Conservation (phyloP, 1,140 invertebrate species). For the Hycleus cichorii region DNA sequence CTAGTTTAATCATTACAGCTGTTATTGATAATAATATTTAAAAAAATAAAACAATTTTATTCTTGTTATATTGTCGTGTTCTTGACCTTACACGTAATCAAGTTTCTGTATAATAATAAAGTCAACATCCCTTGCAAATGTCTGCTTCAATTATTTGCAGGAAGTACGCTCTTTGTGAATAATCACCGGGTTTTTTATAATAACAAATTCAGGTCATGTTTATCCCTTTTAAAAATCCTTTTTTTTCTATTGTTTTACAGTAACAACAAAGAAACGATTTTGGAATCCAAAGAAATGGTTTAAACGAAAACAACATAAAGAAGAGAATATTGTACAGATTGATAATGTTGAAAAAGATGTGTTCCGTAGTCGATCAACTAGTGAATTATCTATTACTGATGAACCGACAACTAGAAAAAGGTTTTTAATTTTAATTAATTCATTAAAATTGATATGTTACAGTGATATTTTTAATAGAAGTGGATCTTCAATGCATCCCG, state of each 20-base stretch:
- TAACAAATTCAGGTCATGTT: background rate
- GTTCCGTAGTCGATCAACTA: slow-evolving; percentile 58
- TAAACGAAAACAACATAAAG: slow-evolving; percentile 33
- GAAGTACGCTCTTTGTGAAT: slow-evolving; percentile 11
- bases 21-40: no score
- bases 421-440: slow-evolving; percentile 27
- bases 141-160: background rate
- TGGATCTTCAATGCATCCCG: slow-evolving; percentile 40
- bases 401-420: slow-evolving; percentile 44
- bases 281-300: slow-evolving; percentile 39
- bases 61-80: no score
- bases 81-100: no score
- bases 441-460: no score
- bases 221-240: background rate
- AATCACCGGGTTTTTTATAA: background rate
- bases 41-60: no score
- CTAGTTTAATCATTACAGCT: no score
- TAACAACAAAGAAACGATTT: slow-evolving; percentile 35
- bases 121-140: no score
- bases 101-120: no score
- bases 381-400: slow-evolving; percentile 54
- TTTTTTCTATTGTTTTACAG: slow-evolving; percentile 23
- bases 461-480: slow-evolving; percentile 22
- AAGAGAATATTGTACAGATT: slow-evolving; percentile 11
- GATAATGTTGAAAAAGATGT: slow-evolving; percentile 38